Percentiles rank a stretch among this genome's conserved stretches.
Evolutionary conservation across 2,113 vertebrate genomes (phyloP).

Genomic region (Cephalopterus ornatus): DNA sequence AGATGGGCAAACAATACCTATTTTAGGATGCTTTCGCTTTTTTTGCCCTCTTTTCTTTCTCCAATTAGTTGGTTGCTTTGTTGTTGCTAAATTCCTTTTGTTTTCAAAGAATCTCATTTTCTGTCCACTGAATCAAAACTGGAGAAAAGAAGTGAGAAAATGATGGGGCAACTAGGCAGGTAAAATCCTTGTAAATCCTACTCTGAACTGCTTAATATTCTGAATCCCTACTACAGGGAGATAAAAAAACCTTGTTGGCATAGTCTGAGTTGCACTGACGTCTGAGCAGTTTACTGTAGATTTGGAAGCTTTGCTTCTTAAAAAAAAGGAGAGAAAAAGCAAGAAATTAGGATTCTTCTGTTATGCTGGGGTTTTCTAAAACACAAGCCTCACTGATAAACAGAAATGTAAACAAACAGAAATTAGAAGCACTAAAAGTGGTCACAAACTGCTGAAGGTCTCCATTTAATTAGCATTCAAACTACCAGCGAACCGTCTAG

Average conservation of each 20-base stretch:
- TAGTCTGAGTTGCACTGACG: background rate
- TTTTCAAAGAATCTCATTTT: constrained; percentile 2
- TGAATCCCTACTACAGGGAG: constrained; percentile 23
- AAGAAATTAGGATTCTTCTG: constrained; percentile 10
- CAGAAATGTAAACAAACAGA: constrained; percentile 44
- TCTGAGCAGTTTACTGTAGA: background rate
- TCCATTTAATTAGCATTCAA: constrained; percentile 57
- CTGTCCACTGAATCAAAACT: constrained; percentile 15
- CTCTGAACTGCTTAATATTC: constrained; percentile 42
- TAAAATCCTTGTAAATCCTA: constrained; percentile 51
- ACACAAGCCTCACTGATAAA: background rate
- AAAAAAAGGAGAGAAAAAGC: background rate
- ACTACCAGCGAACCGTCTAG: constrained; percentile 2
- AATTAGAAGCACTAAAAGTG: constrained; percentile 51
- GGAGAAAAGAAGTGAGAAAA: constrained; percentile 35
- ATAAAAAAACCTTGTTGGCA: constrained; percentile 26
- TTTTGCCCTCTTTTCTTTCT: background rate
- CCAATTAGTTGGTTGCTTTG: background rate
- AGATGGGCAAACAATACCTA: background rate
- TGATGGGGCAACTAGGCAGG: constrained; percentile 17
- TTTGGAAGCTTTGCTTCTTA: background rate
- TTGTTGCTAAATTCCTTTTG: background rate
- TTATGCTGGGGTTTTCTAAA: constrained; percentile 7
- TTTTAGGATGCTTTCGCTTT: background rate
- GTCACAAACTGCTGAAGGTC: constrained; percentile 38